Evolutionary conservation across 2,888 invertebrate genomes (phyloP), one percentile per base, ranked within the genome.

Genomic region (Eupithecia exiguata): DNA sequence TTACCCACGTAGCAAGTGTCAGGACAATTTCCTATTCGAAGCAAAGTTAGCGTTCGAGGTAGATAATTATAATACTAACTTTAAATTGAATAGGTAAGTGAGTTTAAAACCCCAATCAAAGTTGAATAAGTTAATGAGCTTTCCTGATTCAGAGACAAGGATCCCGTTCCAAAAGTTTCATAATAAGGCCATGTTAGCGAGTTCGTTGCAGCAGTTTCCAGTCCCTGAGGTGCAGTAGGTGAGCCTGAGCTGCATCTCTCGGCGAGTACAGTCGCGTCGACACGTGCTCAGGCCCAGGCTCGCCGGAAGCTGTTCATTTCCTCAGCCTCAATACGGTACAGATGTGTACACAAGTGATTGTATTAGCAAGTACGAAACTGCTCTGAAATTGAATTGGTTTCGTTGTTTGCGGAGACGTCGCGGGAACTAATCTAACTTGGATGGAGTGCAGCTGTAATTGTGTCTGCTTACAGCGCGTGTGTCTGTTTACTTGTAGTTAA

Each of bases 401-500:
- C 62, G 36, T 61, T 35, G 46, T 49, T 66, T 53, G 53, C 21
- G 53, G 53, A 21, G 53, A 9, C 40, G 73, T 74, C 62, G 68
- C 63, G 67, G 46, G 53, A 69, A 74, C 70, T 70, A 68, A 71
- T 70, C 67, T 53, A 71, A 74, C 63, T 74, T 53, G 18, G 73
- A 36, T 70, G 74, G 36, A 66, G 35, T 70, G 70, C 68, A 70
- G 38, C 35, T 63, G 36, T 25, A 30, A 21, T 58, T 25, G 25
- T 46, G 18, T 46, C 7, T 46, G 16, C 18, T 18, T 18, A 43
- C 43, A 16, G 43, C 46, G n/a, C 18, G 46, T 3, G 46, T 9
- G 46, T 6, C 1, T 7, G 18, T 18, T 46, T 9, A 18, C 5
- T 46, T 46, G n/a, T 5, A 46, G 7, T n/a, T 1, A 46, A 18